Percentiles rank a stretch among this genome's conserved stretches.
Evolutionary conservation across 1,140 invertebrate species (phyloP).

Genomic region (Monochamus saltuarius): DNA sequence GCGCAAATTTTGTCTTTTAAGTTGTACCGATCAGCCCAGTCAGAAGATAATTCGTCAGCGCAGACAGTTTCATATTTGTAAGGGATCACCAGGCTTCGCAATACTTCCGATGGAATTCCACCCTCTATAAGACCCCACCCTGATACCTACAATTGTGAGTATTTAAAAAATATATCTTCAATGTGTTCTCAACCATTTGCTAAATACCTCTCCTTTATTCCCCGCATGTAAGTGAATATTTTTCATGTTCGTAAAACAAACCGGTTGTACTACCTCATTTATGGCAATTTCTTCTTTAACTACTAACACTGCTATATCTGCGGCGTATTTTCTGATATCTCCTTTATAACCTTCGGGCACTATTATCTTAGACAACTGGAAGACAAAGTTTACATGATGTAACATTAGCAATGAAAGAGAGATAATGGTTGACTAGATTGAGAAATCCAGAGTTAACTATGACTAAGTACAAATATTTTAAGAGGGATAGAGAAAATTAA

Average conservation of each 20-base stretch:
- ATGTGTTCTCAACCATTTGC: too few species aligned
- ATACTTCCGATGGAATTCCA: not conserved
- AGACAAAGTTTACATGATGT: too few species aligned
- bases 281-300: not conserved
- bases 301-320: not conserved
- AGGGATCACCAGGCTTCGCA: not conserved
- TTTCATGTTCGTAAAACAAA: not conserved
- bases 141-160: constrained; percentile 4
- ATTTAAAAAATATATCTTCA: too few species aligned
- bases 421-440: too few species aligned
- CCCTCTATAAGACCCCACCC: not conserved
- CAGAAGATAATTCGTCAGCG: not conserved
- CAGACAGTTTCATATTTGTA: not conserved
- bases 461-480: too few species aligned
- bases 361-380: not conserved
- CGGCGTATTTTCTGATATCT: not conserved
- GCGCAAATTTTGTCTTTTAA: constrained; percentile 9
- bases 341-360: not conserved
- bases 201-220: not conserved
- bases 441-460: too few species aligned
- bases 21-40: not conserved
- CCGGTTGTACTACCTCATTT: not conserved
- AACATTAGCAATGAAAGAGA: too few species aligned
- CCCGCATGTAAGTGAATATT: not conserved
- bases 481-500: too few species aligned